Percentiles rank a stretch among this genome's conserved stretches.
Evolutionary conservation across 2,888 invertebrate genomes (phyloP).

Genomic region (Apantesis nais): DNA sequence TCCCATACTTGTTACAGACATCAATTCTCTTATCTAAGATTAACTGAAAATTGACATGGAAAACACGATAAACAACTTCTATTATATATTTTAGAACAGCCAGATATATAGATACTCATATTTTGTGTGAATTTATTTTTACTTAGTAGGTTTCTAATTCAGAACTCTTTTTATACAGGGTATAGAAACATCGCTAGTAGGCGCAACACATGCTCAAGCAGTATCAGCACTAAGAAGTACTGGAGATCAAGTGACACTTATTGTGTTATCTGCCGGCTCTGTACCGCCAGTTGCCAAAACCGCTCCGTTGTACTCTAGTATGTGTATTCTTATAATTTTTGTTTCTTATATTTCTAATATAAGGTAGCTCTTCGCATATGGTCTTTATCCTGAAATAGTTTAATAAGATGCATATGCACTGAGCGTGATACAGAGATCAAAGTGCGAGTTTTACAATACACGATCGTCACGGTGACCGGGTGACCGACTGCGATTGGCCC

Average conservation of each 20-base stretch:
- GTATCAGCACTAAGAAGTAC: slow-evolving; percentile 78
- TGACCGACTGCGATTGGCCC: no score
- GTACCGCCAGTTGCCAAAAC: slow-evolving; percentile 75
- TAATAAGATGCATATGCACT: no score
- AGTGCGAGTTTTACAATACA: no score
- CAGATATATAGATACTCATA: no score
- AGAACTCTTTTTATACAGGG: slow-evolving; percentile 57
- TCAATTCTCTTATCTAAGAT: neutral
- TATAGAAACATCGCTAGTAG: slow-evolving; percentile 79
- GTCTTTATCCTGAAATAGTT: neutral
- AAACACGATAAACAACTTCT: neutral
- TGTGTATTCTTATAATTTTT: slow-evolving; percentile 46
- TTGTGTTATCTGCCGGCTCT: slow-evolving; percentile 77
- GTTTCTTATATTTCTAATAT: slow-evolving; percentile 2
- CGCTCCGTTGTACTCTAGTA: slow-evolving; percentile 77
- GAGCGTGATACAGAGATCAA: no score
- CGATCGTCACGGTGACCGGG: no score
- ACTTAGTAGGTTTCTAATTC: neutral
- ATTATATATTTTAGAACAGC: no score
- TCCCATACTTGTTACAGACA: neutral
- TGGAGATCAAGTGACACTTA: slow-evolving; percentile 79
- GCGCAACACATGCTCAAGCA: slow-evolving; percentile 81
- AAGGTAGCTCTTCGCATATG: neutral
- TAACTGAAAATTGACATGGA: neutral
- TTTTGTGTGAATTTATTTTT: no score